Base-by-base conservation (phyloP, 1,140 invertebrate species). In the Drosophila neocordata region DNA sequence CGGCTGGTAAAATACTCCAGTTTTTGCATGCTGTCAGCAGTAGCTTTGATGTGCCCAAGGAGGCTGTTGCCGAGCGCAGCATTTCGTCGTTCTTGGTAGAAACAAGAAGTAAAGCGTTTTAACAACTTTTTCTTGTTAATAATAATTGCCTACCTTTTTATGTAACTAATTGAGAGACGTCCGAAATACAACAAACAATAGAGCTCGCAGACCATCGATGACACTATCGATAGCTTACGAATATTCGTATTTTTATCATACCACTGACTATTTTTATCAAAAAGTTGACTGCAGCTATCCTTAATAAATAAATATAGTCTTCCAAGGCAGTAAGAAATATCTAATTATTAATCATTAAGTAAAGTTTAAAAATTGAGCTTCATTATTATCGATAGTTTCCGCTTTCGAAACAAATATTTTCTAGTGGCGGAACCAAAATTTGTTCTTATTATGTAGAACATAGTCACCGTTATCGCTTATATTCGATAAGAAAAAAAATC, bases 101-200 rank as follows among this genome's bases (percentile, higher is more conserved):
- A 31, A 13, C 44, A 0, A 35, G 13, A 56, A 56, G 15, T 34
- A 56, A 18, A 34, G 31, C 53, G 31, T 56, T 56, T 11, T n/a
- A 18, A 18, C 34, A 18, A 7, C n/a, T 35, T 56, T 56, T 56
- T 34, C 31, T 35, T 6, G 15, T 34, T 18, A 56, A 56, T 13
- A 18, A 34, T 34, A 56, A 34, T 56, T 56, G 15, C 53, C 27
- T 27, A 56, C 53, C 53, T 56, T 34, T 56, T 56, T 56, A 56
- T 56, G 53, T 56, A 56, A 56, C 53, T 56, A 56, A 18, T 48
- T 48, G 41, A 48, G 13, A 13, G 53, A 18, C 53, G 27, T 56
- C 53, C 53, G 53, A 56, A 34, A 56, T 35, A 35, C 53, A 56
- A 56, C 53, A 56, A 56, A 31, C 51, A 53, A 48, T 48, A 48